Evolutionary conservation across 2,888 invertebrate genomes (phyloP).

Genomic region (Erynnis tages): DNA sequence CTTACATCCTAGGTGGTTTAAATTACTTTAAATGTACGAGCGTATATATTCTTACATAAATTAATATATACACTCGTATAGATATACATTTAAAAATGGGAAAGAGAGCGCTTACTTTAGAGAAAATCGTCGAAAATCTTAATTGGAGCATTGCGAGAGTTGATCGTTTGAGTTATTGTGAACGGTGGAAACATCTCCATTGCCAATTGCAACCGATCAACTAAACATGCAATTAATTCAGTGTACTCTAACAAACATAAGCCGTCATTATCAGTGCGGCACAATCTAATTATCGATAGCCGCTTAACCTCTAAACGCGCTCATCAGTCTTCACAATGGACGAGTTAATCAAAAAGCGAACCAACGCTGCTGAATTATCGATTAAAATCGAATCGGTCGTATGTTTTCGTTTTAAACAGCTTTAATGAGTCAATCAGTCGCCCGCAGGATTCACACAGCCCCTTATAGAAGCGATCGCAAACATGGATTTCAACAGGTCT

Average conservation of each 20-base stretch:
- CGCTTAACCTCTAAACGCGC: constrained; percentile 21
- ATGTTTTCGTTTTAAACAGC: background rate
- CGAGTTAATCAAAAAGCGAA: constrained; percentile 16
- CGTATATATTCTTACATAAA: too few species aligned
- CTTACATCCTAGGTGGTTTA: background rate
- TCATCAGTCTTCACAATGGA: constrained; percentile 19
- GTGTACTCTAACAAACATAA: background rate
- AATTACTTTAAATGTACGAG: too few species aligned
- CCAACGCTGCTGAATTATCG: constrained; percentile 27
- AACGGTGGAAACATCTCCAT: too few species aligned
- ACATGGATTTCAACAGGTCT: background rate
- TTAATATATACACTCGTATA: too few species aligned
- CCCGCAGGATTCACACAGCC: constrained; percentile 11
- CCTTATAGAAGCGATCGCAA: background rate
- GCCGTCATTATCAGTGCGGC: constrained; percentile 7
- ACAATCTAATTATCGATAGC: constrained; percentile 9
- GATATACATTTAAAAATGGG: too few species aligned
- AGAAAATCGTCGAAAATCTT: too few species aligned
- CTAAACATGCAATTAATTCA: background rate
- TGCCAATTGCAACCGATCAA: background rate
- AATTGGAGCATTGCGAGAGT: too few species aligned
- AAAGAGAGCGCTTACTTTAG: too few species aligned
- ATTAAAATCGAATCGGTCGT: constrained; percentile 37
- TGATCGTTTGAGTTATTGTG: too few species aligned
- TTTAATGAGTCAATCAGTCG: constrained; percentile 36